phyloP scores from a whole-genome alignment of 2,113 vertebrate genomes.

The Ophthalmolycus amberensis region DNA sequence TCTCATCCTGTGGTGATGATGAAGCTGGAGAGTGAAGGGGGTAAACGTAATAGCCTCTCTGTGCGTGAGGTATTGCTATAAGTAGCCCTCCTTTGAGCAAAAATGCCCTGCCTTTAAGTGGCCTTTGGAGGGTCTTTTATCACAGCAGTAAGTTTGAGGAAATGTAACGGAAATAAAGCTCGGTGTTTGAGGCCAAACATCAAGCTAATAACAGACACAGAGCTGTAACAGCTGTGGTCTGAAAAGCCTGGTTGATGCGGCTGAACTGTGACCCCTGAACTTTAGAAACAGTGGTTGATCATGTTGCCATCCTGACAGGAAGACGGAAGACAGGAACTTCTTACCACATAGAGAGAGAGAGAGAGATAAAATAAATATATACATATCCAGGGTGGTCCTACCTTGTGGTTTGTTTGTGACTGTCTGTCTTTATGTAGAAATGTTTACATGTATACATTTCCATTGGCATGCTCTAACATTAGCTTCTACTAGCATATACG shows the following conservation, averaged over 20 bases:
- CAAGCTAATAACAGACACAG: slow-evolving; percentile 35
- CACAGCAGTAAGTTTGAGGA: background rate
- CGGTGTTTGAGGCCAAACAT: slow-evolving; percentile 43
- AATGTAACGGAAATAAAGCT: slow-evolving; percentile 6
- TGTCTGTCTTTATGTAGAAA: slow-evolving; percentile 40
- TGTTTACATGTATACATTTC: slow-evolving; percentile 60
- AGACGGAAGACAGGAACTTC: background rate
- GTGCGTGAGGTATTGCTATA: background rate
- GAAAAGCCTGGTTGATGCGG: slow-evolving; percentile 9
- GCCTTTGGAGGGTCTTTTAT: slow-evolving; percentile 8
- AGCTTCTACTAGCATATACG: background rate
- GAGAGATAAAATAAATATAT: background rate
- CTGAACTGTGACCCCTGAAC: slow-evolving; percentile 49
- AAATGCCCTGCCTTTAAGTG: background rate
- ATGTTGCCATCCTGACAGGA: slow-evolving; percentile 52
- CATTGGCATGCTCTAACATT: slow-evolving; percentile 43
- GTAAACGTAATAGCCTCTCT: slow-evolving; percentile 19
- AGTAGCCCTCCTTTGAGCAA: background rate
- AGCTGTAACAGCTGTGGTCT: slow-evolving; percentile 42
- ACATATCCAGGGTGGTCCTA: slow-evolving; percentile 30
- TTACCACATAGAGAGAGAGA: background rate
- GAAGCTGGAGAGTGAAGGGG: slow-evolving; percentile 10
- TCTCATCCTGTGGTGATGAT: slow-evolving; percentile 13
- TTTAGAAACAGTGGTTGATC: slow-evolving; percentile 23
- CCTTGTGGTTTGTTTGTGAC: slow-evolving; percentile 54